Evolutionary conservation across 2,113 vertebrate genomes (phyloP), one percentile per base, ranked within the genome.

Genomic region (Pristiophorus japonicus): DNA sequence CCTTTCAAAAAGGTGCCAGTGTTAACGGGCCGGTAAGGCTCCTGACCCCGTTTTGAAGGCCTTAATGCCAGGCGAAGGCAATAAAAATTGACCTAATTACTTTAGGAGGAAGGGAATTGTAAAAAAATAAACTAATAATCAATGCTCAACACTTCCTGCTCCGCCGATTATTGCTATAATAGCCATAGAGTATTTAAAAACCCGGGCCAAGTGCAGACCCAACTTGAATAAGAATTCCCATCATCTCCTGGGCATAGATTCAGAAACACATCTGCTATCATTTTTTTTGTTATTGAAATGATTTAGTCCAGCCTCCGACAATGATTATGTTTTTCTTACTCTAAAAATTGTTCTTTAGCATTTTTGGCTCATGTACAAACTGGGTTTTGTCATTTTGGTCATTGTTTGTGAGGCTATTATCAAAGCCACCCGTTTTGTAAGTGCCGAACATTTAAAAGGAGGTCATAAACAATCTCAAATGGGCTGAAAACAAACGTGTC

Each of bases 261-360:
- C 88, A 92, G 88, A 63, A 81, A 65, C 62, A 63, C 88, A 92
- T 92, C 88, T 92, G 88, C 59, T 92, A 65, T 62, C 59, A 38
- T 92, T 92, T 92, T 7, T 38, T 59, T 92, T 92, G 16, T 92
- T n/a, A 38, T 62, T 63, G 62, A n/a, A 63, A 65, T n/a, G 5
- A 65, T 65, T 92, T 38, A 10, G 20, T 22, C 34, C 62, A 38
- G 6, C 1, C 59, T 30, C n/a, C 59, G 38, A 92, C 6, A 42
- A 63, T 63, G 62, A 65, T 20, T 63, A 18, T 62, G 59, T 38
- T 92, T 88, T 38, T 18, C 12, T 91, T 34, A 62, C 30, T 63
- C 59, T n/a, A 65, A 88, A 18, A 90, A 90, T n/a, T 92, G 59
- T n/a, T 92, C n/a, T 92, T n/a, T n/a, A 92, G 38, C 34, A 1